A percentile compares a stretch with the other conserved stretches of the same genome.
These are phyloP conservation scores for Melinopterus prodromus DNA, from an alignment of 2,888 invertebrate genomes.

Conservation along the genomic window DNA sequence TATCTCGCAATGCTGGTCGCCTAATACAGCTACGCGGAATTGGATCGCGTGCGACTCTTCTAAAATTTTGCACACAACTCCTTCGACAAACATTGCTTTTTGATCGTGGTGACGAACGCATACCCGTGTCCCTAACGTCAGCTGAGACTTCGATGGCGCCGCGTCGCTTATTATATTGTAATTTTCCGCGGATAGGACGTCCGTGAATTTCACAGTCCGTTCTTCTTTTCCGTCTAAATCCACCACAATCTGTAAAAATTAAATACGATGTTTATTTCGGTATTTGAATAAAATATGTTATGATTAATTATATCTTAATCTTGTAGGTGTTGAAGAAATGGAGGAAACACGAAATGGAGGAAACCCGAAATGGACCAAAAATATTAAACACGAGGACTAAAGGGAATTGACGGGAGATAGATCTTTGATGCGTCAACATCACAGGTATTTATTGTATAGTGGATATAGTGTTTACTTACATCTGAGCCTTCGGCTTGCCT, in stretches of 20 bases:
- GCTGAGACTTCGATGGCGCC: conserved; percentile 85
- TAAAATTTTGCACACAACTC: conserved; percentile 77
- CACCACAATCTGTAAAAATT: conserved; percentile 67
- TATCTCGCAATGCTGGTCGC: conserved; percentile 59
- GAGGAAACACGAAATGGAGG: no score
- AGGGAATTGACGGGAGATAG: not conserved
- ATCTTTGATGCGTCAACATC: not conserved
- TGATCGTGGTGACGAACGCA: conserved; percentile 78
- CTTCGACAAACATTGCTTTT: conserved; percentile 83
- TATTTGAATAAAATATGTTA: no score
- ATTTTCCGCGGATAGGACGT: conserved; percentile 81
- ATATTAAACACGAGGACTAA: no score
- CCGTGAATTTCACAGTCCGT: conserved; percentile 74
- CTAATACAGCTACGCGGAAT: conserved; percentile 71
- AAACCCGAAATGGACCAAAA: no score
- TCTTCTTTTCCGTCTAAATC: conserved; percentile 82
- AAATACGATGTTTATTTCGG: no score
- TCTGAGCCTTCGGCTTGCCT: conserved; percentile 73
- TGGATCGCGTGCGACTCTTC: conserved; percentile 67
- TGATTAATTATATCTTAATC: no score
- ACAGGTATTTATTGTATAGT: not conserved
- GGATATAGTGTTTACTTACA: conserved; percentile 55
- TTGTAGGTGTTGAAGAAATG: no score
- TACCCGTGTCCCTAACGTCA: conserved; percentile 81
- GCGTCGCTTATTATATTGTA: conserved; percentile 93